A percentile compares a stretch with the other conserved stretches of the same genome.
phyloP scores from a whole-genome alignment of 2,113 vertebrate species.

The Clarias magur region DNA sequence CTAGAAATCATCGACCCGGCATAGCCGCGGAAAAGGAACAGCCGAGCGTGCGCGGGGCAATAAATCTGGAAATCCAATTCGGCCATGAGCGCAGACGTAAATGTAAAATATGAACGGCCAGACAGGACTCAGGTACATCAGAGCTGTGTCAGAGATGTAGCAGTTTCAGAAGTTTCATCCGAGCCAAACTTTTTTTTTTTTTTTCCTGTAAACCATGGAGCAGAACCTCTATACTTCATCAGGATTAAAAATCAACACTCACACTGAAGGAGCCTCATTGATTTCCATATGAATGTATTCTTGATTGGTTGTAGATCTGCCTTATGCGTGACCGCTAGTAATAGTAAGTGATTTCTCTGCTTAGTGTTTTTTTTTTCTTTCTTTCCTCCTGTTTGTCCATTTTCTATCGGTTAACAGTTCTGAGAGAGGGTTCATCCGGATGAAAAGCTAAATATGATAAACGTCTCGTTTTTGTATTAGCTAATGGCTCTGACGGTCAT shows the following conservation, averaged over 20 bases:
- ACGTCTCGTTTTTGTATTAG: not conserved
- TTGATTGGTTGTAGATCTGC: not conserved
- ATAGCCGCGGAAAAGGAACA: conserved; percentile 69
- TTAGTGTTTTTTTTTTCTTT: not conserved
- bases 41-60: conserved; percentile 57
- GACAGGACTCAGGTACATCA: conserved; percentile 63
- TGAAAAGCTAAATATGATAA: not conserved
- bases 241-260: conserved; percentile 8
- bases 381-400: not conserved
- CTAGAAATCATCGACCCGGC: conserved; percentile 69
- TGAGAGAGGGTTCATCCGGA: not conserved
- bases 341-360: not conserved
- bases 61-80: conserved; percentile 77
- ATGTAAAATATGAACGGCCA: conserved; percentile 66
- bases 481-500: not conserved
- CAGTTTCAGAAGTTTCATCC: conserved; percentile 43
- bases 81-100: conserved; percentile 66
- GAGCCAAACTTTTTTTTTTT: conserved; percentile 2
- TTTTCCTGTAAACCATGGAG: not conserved
- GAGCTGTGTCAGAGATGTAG: conserved; percentile 40
- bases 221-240: conserved; percentile 21
- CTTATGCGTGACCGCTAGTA: not conserved
- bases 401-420: not conserved
- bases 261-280: not conserved
- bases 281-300: not conserved